A percentile compares a stretch with the other conserved stretches of the same genome.
These are phyloP conservation scores for Anoplopoma fimbria DNA, from an alignment of 2,113 vertebrate genomes.

Conservation along the genomic window DNA sequence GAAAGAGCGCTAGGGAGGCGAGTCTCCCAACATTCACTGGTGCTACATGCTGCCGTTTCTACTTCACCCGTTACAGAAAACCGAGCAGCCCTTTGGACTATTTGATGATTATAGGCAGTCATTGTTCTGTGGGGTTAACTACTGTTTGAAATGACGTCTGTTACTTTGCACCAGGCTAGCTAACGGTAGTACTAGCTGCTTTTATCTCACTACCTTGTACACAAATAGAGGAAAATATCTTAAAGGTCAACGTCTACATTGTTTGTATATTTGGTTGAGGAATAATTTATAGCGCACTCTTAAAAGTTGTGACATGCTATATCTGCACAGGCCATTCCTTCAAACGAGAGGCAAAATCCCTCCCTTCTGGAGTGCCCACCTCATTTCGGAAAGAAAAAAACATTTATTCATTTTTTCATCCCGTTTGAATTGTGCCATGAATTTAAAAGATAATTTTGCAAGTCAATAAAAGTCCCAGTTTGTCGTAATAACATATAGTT, in stretches of 20 bases:
- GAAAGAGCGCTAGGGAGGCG: not conserved
- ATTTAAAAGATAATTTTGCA: not conserved
- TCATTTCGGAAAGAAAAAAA: not conserved
- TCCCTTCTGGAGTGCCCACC: not conserved
- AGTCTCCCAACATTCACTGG: constrained; percentile 17
- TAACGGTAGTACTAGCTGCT: constrained; percentile 8
- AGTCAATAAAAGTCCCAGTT: not conserved
- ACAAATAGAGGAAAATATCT: constrained; percentile 10
- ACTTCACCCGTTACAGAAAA: constrained; percentile 32
- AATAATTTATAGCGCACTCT: constrained; percentile 20
- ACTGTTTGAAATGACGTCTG: constrained; percentile 11
- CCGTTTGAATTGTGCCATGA: not conserved
- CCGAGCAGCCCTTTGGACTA: constrained; percentile 31
- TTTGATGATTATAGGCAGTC: constrained; percentile 9
- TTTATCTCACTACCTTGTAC: constrained; percentile 28
- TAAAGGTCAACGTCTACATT: constrained; percentile 12
- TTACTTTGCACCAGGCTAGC: constrained; percentile 25
- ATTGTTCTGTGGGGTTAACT: constrained; percentile 4
- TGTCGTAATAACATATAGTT: not conserved
- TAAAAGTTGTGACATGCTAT: not conserved
- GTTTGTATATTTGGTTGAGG: not conserved
- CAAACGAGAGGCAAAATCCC: not conserved
- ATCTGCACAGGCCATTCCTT: constrained; percentile 16
- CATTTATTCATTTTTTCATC: not conserved
- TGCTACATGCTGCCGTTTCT: constrained; percentile 50